Percentiles rank a stretch among this genome's conserved stretches.
Evolutionary conservation across 2,797 vertebrate species (phyloP).

Genomic region (Melanotaenia parkinsoni): DNA sequence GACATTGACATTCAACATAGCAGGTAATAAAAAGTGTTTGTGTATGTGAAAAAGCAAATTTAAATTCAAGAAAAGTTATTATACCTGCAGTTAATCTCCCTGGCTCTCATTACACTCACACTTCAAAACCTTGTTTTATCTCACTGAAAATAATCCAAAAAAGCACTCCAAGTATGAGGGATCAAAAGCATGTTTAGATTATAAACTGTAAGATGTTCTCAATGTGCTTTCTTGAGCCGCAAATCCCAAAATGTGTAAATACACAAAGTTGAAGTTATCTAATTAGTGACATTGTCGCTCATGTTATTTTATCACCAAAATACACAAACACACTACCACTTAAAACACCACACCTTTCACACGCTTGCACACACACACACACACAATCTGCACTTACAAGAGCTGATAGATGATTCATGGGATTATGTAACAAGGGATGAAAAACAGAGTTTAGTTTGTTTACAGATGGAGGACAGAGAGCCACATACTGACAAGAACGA

Average conservation of each 20-base stretch:
- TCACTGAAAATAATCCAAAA: background rate
- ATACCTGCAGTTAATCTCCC: background rate
- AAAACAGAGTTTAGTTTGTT: slow-evolving; percentile 42
- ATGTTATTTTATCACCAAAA: slow-evolving; percentile 54
- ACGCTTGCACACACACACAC: slow-evolving; percentile 7
- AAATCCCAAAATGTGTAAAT: background rate
- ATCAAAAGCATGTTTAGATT: background rate
- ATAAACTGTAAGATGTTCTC: background rate
- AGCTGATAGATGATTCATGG: slow-evolving; percentile 68
- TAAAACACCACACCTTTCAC: background rate
- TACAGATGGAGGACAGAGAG: slow-evolving; percentile 36
- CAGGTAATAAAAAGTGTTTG: background rate
- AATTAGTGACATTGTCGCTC: slow-evolving; percentile 33
- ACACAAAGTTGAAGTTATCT: background rate
- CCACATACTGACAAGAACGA: slow-evolving; percentile 22
- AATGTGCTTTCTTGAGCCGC: background rate
- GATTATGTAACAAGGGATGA: slow-evolving; percentile 60
- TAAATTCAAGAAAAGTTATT: slow-evolving; percentile 3
- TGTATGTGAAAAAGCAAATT: background rate
- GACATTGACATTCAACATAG: too few species aligned
- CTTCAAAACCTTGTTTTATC: background rate
- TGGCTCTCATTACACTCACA: background rate
- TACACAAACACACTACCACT: slow-evolving; percentile 14
- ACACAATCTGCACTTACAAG: slow-evolving; percentile 43
- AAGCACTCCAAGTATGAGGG: too few species aligned